Evolutionary conservation across 2,797 vertebrate species (phyloP), one percentile per base, ranked within the genome.

Genomic region (Lemur catta): DNA sequence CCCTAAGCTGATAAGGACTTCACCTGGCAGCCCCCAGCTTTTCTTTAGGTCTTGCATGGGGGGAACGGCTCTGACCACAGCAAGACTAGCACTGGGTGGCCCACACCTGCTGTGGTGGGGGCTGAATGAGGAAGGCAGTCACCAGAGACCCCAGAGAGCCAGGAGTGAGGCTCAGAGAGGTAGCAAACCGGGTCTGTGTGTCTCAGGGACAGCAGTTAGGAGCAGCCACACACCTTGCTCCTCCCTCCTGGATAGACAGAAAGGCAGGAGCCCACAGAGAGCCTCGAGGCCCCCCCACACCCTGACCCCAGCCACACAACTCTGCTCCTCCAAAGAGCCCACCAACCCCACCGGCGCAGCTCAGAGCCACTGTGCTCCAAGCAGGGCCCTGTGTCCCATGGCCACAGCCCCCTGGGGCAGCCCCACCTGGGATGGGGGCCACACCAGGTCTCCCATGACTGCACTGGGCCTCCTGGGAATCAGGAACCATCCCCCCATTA

Each of bases 151-250:
- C 13, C 28, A 4, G 6, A 65, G 65, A 81, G 63, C 63, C 79
- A 67, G 76, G 9, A 46, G 18, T 30, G 4, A 55, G 26, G 38
- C 13, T 4, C 41, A 24, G 2, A n/a, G 59, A 22, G 38, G 74
- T 11, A 17, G 41, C 0, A 0, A 18, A 28, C 0, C 0, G 18
- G 30, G 28, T 63, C 52, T 78, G 43, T 50, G 46, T 30, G 43
- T n/a, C 52, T 84, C 69, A 2, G 67, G 1, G 30, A 84, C 33
- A 63, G 4, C 24, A 10, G 28, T 46, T 3, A 52, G 24, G 74
- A 69, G 86, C 38, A 7, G 4, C 43, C 65, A 18, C 24, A 35
- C 0, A 22, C 52, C 88, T n/a, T 4, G 24, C n/a, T 20, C 30
- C 50, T 59, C 24, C 20, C 26, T 79, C 35, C 85, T 4, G 20